A percentile compares a stretch with the other conserved stretches of the same genome.
These are phyloP conservation scores for Subanguina moxae DNA, from an alignment of 1,140 invertebrate species.

Conservation along the genomic window DNA sequence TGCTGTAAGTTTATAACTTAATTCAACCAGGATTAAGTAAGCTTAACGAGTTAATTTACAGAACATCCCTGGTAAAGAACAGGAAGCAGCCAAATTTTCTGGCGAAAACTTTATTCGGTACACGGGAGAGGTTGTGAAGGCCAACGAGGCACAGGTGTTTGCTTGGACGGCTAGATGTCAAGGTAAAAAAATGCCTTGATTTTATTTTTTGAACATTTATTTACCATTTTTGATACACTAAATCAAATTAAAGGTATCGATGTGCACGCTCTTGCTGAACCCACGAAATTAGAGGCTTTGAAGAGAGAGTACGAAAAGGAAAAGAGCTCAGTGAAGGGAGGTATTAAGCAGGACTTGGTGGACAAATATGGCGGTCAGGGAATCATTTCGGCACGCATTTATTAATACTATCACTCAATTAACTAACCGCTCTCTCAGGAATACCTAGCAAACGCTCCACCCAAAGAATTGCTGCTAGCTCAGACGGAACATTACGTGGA, in stretches of 20 bases:
- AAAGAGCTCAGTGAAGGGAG: constrained; percentile 67
- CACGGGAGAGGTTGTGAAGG: constrained; percentile 83
- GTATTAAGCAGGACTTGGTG: constrained; percentile 65
- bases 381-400: background rate
- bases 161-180: constrained; percentile 85
- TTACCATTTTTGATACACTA: background rate
- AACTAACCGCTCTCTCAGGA: constrained; percentile 34
- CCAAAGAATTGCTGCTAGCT: constrained; percentile 78
- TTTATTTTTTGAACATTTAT: no score
- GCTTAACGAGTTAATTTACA: constrained; percentile 2
- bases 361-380: constrained; percentile 51
- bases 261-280: constrained; percentile 91
- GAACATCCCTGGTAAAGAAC: constrained; percentile 52
- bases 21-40: background rate
- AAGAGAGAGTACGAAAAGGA: constrained; percentile 84
- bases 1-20: constrained; percentile 23
- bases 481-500: constrained; percentile 94
- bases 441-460: constrained; percentile 75
- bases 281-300: constrained; percentile 88
- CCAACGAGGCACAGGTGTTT: constrained; percentile 88
- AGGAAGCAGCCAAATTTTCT: constrained; percentile 73
- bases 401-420: background rate
- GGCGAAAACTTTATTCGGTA: constrained; percentile 94
- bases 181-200: constrained; percentile 17
- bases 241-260: constrained; percentile 69